Evolutionary conservation across 2,888 invertebrate species (phyloP), one percentile per base, ranked within the genome.

Genomic region (Camponotus fellah): DNA sequence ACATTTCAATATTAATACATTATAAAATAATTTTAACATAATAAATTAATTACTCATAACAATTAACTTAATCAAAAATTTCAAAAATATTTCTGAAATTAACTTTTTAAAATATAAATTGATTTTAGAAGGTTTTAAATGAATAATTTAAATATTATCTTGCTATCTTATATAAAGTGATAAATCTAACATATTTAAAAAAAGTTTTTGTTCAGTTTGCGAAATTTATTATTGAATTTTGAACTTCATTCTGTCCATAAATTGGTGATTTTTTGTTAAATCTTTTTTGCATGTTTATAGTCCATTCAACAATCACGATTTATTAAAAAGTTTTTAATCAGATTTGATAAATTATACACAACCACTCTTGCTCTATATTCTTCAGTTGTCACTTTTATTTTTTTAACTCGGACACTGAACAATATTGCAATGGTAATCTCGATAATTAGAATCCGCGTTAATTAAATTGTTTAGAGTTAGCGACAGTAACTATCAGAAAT

Each of bases 381-480:
- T 60, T 60, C 17, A 72, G 32, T 74, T 26, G 14, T 64, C 26
- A 26, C 40, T 76, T 12, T 37, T 37, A 37, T 32, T 9, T 40
- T 53, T 65, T 0, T 26, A 49, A 26, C 10, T 37, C 40, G 21
- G 21, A 34, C 21, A 40, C 10, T 53, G 8, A 49, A 12, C 26
- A 26, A 76, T 21, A 46, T 71, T 46, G 21, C 34, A 32, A 43
- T 56, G n/a, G 60, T 60, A 46, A 5, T 58, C 14, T 34, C 14
- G 17, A 10, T 60, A 26, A 79, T 58, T 46, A 72, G 60, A 46
- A 34, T 37, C 12, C n/a, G 6, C 53, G 71, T 72, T 46, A 79
- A 46, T 60, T 60, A 17, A 5, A 60, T 60, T 32, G 8, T 58
- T 65, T 75, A 64, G 46, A 66, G 12, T 46, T 43, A 58, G 40